A percentile compares a stretch with the other conserved stretches of the same genome.
Conservation (phyloP, 92 coral and sea anemone species). For the Actinernus sp. region DNA sequence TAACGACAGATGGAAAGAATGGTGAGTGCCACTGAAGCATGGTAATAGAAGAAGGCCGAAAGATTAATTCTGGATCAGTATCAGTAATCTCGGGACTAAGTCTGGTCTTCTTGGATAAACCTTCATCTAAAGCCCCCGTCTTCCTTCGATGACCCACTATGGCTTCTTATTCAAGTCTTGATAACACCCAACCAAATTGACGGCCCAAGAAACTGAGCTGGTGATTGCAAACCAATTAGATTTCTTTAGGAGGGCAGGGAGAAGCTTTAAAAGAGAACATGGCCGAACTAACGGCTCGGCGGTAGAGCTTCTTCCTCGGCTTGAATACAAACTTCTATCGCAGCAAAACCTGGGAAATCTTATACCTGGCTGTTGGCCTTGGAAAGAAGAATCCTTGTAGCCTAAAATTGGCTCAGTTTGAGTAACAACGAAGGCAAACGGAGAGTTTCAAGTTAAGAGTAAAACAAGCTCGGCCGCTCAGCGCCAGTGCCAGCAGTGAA, state of each 20-base stretch:
- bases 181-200: background rate
- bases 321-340: background rate
- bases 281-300: constrained; percentile 13
- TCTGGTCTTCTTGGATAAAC: too few species aligned
- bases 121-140: too few species aligned
- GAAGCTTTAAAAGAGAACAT: constrained; percentile 14
- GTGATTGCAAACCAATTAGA: constrained; percentile 19
- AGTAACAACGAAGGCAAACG: constrained; percentile 6
- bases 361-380: constrained; percentile 19
- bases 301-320: constrained; percentile 3
- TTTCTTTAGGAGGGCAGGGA: constrained; percentile 4
- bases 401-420: constrained; percentile 18
- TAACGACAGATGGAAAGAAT: too few species aligned
- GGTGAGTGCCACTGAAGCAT: too few species aligned
- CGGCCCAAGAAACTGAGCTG: constrained; percentile 3
- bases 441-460: constrained; percentile 18
- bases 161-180: background rate
- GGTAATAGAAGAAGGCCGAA: too few species aligned
- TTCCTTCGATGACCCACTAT: too few species aligned
- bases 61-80: too few species aligned
- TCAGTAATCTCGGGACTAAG: too few species aligned
- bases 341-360: background rate
- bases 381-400: constrained; percentile 10
- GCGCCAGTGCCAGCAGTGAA: constrained; percentile 34
- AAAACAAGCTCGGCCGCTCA: constrained; percentile 32